These are phyloP conservation scores for Aegotheles bennettii DNA, from an alignment of 2,113 vertebrate genomes.

Conservation along the genomic window DNA sequence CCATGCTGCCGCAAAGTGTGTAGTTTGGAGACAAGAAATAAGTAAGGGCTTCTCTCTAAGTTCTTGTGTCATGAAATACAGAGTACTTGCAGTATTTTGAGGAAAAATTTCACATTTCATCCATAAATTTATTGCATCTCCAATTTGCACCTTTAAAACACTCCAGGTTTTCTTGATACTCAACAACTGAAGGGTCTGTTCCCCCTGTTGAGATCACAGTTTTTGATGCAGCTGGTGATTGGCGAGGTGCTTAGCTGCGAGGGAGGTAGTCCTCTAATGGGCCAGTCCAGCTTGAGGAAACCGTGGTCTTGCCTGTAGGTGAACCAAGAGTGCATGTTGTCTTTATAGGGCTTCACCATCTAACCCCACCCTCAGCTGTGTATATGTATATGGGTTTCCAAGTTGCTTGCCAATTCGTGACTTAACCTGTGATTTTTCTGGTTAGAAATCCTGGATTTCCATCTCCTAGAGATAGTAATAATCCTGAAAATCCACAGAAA, in stretches of 20 bases:
- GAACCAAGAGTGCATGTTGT: neutral
- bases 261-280: accelerated
- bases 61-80: neutral
- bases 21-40: neutral
- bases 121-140: neutral
- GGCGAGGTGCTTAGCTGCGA: neutral
- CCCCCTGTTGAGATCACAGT: accelerated
- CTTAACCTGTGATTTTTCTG: neutral
- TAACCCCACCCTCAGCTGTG: neutral
- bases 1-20: neutral
- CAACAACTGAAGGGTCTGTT: neutral
- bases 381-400: accelerated
- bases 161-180: neutral
- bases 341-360: neutral
- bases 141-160: neutral
- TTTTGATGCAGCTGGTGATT: neutral
- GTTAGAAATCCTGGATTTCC: neutral
- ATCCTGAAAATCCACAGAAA: neutral
- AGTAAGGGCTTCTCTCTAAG: neutral
- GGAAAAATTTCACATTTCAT: neutral
- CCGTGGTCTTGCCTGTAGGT: neutral
- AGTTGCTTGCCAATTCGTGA: neutral
- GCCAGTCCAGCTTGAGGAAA: neutral
- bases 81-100: neutral
- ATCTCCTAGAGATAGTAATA: neutral